phyloP scores from a whole-genome alignment of 2,888 invertebrate genomes.

The Drosophila siamana region DNA sequence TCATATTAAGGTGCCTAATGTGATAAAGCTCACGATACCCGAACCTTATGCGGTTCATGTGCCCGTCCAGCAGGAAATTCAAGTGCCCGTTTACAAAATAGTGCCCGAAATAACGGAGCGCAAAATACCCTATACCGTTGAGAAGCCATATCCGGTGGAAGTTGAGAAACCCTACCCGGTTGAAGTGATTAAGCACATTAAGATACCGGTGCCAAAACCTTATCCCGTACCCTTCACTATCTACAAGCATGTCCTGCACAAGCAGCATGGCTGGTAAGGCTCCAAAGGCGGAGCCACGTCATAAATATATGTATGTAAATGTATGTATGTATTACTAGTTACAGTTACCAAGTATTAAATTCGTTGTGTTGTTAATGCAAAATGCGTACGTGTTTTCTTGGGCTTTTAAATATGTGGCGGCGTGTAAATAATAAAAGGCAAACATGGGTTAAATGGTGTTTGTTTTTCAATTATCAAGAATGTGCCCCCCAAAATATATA shows the following conservation, averaged over 20 bases:
- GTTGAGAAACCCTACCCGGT: constrained; percentile 92
- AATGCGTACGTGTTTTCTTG: neutral
- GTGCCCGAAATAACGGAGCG: constrained; percentile 91
- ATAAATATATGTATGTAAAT: neutral
- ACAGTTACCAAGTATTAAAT: constrained; percentile 48
- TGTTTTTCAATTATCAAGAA: too few species aligned
- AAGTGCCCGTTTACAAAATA: constrained; percentile 90
- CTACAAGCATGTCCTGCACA: constrained; percentile 90
- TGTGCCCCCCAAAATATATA: too few species aligned
- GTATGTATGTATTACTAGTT: constrained; percentile 9
- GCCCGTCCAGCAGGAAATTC: constrained; percentile 89
- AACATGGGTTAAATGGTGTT: too few species aligned
- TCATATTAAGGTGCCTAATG: constrained; percentile 86
- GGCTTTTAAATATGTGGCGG: too few species aligned
- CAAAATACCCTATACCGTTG: constrained; percentile 90
- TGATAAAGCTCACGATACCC: constrained; percentile 90
- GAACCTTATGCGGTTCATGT: constrained; percentile 91
- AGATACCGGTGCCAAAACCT: constrained; percentile 89
- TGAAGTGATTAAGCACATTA: constrained; percentile 91
- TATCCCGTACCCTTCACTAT: constrained; percentile 91
- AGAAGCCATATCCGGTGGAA: constrained; percentile 89
- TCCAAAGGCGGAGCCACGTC: neutral
- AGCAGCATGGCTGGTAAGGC: constrained; percentile 80
- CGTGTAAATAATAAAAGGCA: too few species aligned
- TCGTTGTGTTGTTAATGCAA: constrained; percentile 9